Evolutionary conservation across 2,888 invertebrate genomes (phyloP).

Genomic region (Tenthredo distinguenda): DNA sequence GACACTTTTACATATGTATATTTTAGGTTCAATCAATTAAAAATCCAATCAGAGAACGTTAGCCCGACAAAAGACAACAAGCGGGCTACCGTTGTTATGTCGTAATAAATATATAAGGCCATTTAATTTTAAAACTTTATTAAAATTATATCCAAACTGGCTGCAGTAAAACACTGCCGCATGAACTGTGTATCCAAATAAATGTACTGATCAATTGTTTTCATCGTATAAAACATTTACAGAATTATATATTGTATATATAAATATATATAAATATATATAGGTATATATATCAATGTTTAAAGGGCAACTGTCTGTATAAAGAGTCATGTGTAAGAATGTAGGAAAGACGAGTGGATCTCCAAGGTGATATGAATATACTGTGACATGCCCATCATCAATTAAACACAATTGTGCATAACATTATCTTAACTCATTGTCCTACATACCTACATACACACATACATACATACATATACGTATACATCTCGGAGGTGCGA

Average conservation of each 20-base stretch:
- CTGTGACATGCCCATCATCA: slow-evolving; percentile 5
- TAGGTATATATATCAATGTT: slow-evolving; percentile 26
- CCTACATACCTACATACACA: not conserved
- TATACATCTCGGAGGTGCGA: not conserved
- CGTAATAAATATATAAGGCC: not conserved
- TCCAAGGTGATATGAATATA: slow-evolving; percentile 43
- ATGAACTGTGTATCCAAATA: slow-evolving; percentile 25
- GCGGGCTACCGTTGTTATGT: not conserved
- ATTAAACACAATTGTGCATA: slow-evolving; percentile 29
- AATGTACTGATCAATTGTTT: slow-evolving; percentile 47
- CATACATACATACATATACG: not conserved
- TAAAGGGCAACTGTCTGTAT: slow-evolving; percentile 31
- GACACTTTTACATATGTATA: slow-evolving; percentile 21
- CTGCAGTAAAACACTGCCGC: slow-evolving; percentile 43
- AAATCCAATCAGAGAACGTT: not conserved
- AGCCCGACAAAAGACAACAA: not conserved
- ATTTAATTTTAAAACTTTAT: not conserved
- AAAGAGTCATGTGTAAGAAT: not conserved
- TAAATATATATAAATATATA: not conserved
- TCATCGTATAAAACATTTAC: not conserved
- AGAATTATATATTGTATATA: not conserved
- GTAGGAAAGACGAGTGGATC: slow-evolving; percentile 14
- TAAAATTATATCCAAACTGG: slow-evolving; percentile 22
- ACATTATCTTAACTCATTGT: slow-evolving; percentile 38
- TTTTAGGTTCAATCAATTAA: not conserved